Evolutionary conservation across 2,113 vertebrate genomes (phyloP), one percentile per base, ranked within the genome.

Genomic region (Bambusicola thoracicus): DNA sequence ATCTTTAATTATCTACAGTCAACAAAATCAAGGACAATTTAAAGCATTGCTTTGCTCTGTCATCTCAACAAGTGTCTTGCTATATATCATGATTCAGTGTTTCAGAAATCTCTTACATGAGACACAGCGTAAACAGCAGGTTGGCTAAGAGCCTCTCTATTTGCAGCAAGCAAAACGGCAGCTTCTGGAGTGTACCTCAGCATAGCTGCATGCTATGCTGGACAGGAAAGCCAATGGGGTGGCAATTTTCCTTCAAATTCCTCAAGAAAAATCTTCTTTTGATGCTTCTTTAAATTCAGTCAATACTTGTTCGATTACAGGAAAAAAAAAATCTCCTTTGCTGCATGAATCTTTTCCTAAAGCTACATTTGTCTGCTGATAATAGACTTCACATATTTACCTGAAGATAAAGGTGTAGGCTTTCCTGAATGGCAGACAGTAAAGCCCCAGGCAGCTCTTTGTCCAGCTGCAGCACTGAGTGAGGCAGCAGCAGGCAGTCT

Each of bases 331-430:
- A 40, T 18, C 38, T 41, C 15, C 22, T 29, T 49, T 87, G 58
- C 58, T 81, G 76, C 10, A 62, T 18, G 25, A 69, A 41, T 25
- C 6, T 87, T 72, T 90, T 62, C 62, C 65, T 58, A 68, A 76
- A 91, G 62, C 69, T 51, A 53, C 0, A 2, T 87, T 66, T 73
- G 29, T 73, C 65, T 77, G 92, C 34, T 92, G 68, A 24, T 65
- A 87, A 85, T 0, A 41, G 21, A 61, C 36, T 18, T 46, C 34
- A 65, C 66, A 32, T 62, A 81, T 92, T 83, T 78, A 99, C 99
- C 99, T 99, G 99, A 56, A 99, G 98, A 97, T 98, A 99, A 11
- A 99, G 97, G 56, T 98, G 99, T 38, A 99, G 97, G 87, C 97
- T 99, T 87, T 99, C 98, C 85, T 98, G 98, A 85, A 99, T 95